phyloP scores from a whole-genome alignment of 1,140 invertebrate species.

The Ceratina japonica region DNA sequence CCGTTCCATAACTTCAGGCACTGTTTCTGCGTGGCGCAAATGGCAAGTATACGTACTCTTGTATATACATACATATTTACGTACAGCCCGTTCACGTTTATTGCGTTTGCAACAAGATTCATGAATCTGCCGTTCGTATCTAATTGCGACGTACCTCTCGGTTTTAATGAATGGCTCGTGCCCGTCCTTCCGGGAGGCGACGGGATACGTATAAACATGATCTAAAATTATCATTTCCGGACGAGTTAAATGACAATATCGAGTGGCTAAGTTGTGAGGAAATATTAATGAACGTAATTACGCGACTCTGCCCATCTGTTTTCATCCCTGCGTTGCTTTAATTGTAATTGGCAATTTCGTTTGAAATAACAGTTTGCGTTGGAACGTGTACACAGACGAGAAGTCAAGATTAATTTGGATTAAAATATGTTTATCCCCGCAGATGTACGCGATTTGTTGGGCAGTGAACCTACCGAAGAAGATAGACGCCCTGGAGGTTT shows the following conservation, averaged over 20 bases:
- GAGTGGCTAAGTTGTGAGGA: no score
- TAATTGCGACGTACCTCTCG: background rate
- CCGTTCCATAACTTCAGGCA: constrained; percentile 95
- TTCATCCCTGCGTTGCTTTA: background rate
- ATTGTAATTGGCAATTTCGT: background rate
- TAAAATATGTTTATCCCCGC: constrained; percentile 42
- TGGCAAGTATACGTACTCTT: constrained; percentile 83
- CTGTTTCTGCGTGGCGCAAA: constrained; percentile 94
- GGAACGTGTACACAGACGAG: background rate
- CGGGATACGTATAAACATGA: background rate
- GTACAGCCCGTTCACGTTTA: no score
- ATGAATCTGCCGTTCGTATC: background rate
- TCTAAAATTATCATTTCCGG: background rate
- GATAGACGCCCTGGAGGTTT: constrained; percentile 87
- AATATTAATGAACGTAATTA: no score
- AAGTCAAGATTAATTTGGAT: background rate
- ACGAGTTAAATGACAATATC: no score
- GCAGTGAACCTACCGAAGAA: constrained; percentile 85
- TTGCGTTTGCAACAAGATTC: background rate
- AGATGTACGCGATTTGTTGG: constrained; percentile 94
- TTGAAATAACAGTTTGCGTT: background rate
- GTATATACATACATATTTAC: background rate
- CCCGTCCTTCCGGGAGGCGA: background rate
- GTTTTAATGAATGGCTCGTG: background rate
- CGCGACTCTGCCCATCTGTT: background rate